Base-by-base conservation (phyloP, 2,797 vertebrate genomes). In the Melanotaenia trifasciata region DNA sequence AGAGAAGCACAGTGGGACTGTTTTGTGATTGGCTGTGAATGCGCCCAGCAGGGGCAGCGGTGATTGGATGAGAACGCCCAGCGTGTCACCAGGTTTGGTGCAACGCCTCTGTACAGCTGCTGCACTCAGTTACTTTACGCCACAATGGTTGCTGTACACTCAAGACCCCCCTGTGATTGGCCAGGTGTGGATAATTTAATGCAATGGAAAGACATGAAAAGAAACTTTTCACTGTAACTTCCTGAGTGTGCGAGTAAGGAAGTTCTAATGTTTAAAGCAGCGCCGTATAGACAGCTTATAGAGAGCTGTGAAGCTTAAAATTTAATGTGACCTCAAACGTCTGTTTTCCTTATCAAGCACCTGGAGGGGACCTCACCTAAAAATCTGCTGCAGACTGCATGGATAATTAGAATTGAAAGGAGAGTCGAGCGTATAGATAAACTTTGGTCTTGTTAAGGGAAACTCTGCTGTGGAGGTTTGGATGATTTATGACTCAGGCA, bases 331-430 rank as follows among this genome's bases (percentile, higher is more conserved):
- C 24, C 26, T 56, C 9, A 24, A 33, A 53, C 33, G 36, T 61
- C 30, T 14, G 14, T 61, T 71, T 67, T 54, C 22, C 20, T 67
- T 57, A 11, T 1, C 32, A 58, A 66, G 60, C 50, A 78, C 71
- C 36, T 10, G 47, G 64, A 75, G 57, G 16, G 64, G 26, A 57
- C 61, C 61, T 73, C 28, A 8, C 32, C 70, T 58, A 45, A 86
- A 90, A 90, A 92, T 90, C 89, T 93, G 87, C 80, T 76, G 76
- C 75, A 64, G 62, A 87, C 89, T 63, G 67, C 72, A 70, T 10
- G 30, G 28, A 40, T 86, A 89, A 93, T 90, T 82, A 82, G 84
- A 90, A 93, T 88, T 79, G 81, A 85, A 78, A 61, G n/a, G 80
- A 84, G 80, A 80, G 54, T 72, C 40, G 74, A 79, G 76, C 70